These are phyloP conservation scores for Crenuchus spilurus DNA, from an alignment of 2,797 vertebrate genomes.

Conservation along the genomic window DNA sequence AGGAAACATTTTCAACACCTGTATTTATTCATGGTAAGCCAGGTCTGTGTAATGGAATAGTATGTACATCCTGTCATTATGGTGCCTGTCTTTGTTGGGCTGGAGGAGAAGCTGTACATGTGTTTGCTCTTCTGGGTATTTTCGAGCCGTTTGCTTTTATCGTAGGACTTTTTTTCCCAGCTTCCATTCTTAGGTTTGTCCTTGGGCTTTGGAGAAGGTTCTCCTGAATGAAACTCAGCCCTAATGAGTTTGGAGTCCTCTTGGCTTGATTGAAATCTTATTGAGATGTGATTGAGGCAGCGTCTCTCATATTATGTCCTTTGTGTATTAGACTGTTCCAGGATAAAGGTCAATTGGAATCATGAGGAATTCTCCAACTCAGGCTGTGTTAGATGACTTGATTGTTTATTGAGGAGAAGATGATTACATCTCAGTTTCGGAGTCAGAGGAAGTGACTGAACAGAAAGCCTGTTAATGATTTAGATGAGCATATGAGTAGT, in stretches of 20 bases:
- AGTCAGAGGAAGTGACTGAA: not conserved
- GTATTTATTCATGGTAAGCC: no score
- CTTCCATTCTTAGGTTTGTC: not conserved
- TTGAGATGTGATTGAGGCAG: conserved; percentile 8
- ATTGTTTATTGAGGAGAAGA: not conserved
- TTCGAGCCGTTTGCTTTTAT: conserved; percentile 15
- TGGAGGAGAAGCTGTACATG: conserved; percentile 21
- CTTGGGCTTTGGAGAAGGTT: conserved; percentile 35
- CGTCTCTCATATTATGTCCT: conserved; percentile 12
- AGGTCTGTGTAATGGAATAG: not conserved
- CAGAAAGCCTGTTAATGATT: conserved; percentile 13
- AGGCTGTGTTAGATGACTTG: not conserved
- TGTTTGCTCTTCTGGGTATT: conserved; percentile 26
- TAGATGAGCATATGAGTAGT: not conserved
- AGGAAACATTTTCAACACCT: no score
- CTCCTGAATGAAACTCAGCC: conserved; percentile 21
- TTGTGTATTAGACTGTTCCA: not conserved
- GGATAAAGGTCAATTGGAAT: not conserved
- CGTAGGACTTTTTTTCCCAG: not conserved
- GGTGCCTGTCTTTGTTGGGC: not conserved
- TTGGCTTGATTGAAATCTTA: conserved; percentile 13
- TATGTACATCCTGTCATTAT: not conserved
- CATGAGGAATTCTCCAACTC: not conserved
- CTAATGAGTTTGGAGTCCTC: conserved; percentile 15
- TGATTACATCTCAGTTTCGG: not conserved